These are phyloP conservation scores for Listrodromus nycthemerus DNA, from an alignment of 2,888 invertebrate genomes.

Conservation along the genomic window DNA sequence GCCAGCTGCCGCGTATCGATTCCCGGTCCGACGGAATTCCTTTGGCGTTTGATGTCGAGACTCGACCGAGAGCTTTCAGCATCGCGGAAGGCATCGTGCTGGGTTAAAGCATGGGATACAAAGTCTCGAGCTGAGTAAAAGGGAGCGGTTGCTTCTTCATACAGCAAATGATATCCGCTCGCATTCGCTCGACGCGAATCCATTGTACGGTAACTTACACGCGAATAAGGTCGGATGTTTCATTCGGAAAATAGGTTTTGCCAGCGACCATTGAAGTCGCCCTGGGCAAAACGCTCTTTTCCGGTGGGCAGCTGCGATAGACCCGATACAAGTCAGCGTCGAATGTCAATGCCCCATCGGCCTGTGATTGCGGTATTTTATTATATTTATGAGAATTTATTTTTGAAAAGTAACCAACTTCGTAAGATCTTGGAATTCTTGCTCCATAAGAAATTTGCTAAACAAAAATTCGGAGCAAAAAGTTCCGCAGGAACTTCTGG, in stretches of 20 bases:
- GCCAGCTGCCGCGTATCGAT: slow-evolving; percentile 13
- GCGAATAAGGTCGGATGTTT: not conserved
- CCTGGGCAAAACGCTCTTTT: not conserved
- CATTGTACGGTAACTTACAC: not conserved
- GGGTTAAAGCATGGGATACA: not conserved
- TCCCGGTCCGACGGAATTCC: slow-evolving; percentile 25
- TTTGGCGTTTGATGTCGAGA: slow-evolving; percentile 39
- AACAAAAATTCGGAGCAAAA: too few species aligned
- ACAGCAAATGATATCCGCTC: not conserved
- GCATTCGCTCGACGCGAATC: not conserved
- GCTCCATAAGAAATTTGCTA: too few species aligned
- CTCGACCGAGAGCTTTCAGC: not conserved
- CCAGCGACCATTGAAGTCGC: not conserved
- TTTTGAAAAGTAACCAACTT: too few species aligned
- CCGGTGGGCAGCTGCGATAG: too few species aligned
- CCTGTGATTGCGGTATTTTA: not conserved
- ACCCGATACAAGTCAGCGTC: not conserved
- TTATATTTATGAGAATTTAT: not conserved
- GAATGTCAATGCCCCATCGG: not conserved
- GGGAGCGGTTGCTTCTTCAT: not conserved
- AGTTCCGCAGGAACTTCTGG: too few species aligned
- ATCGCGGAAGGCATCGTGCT: not conserved
- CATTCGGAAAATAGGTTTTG: not conserved
- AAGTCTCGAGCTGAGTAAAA: not conserved
- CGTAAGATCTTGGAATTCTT: too few species aligned